Conservation (phyloP, 2,888 invertebrate species). For the Eupithecia dodoneata region DNA sequence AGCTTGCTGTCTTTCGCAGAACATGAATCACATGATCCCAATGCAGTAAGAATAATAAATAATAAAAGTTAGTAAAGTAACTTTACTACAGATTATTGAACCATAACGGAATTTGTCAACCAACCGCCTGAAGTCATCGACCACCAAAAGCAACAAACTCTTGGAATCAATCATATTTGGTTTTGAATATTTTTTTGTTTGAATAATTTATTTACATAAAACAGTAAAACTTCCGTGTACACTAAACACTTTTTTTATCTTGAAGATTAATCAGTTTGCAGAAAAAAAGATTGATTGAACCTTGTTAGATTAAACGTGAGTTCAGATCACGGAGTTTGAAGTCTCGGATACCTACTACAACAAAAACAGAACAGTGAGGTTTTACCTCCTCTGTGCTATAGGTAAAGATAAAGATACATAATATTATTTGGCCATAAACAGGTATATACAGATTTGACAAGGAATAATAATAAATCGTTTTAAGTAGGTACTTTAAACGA, state of each 20-base stretch:
- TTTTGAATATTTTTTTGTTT: constrained; percentile 2
- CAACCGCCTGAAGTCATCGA: constrained; percentile 4
- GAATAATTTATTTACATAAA: background rate
- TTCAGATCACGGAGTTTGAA: constrained; percentile 33
- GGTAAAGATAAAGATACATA: too few relatives aligned
- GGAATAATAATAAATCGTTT: too few relatives aligned
- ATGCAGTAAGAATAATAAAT: background rate
- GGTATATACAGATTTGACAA: too few relatives aligned
- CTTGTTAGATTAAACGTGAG: constrained; percentile 43
- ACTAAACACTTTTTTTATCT: constrained; percentile 22
- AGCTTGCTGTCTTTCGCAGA: too few relatives aligned
- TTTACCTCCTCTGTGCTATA: background rate
- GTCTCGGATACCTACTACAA: background rate
- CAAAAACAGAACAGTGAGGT: background rate
- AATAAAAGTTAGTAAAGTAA: too few relatives aligned
- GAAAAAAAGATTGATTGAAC: constrained; percentile 31
- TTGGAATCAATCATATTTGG: constrained; percentile 11
- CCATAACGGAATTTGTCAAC: constrained; percentile 15
- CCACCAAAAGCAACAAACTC: constrained; percentile 1
- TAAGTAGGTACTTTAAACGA: too few relatives aligned
- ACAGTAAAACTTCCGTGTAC: constrained; percentile 25
- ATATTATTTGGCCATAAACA: too few relatives aligned
- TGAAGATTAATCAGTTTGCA: constrained; percentile 36
- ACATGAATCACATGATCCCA: too few relatives aligned
- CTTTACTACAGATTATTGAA: constrained; percentile 8